Conservation (phyloP, 2,797 vertebrate species). For the Urocyon cinereoargenteus region DNA sequence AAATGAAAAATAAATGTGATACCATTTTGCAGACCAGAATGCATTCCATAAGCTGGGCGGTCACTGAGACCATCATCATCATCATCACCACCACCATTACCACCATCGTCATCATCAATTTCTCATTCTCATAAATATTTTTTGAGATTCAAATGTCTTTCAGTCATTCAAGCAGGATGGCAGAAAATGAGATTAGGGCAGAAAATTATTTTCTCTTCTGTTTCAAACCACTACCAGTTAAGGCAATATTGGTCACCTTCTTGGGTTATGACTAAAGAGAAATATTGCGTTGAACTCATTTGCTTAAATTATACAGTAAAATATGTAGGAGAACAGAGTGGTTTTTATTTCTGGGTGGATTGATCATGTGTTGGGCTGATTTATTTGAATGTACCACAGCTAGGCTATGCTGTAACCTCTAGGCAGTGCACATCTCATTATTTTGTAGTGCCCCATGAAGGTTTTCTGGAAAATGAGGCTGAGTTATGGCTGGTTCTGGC, state of each 20-base stretch:
- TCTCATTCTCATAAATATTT: neutral
- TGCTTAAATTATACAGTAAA: neutral
- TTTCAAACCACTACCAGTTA: neutral
- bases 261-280: neutral
- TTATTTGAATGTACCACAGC: neutral
- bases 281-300: neutral
- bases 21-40: neutral
- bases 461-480: slow-evolving; percentile 67
- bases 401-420: neutral
- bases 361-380: neutral
- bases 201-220: slow-evolving; percentile 18
- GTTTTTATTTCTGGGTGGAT: neutral
- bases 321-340: neutral
- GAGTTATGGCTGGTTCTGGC: slow-evolving; percentile 66
- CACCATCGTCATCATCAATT: neutral
- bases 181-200: neutral
- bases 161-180: neutral
- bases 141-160: neutral
- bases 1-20: neutral
- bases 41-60: neutral
- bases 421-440: slow-evolving; percentile 25
- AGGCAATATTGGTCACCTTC: neutral
- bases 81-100: neutral
- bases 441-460: slow-evolving; percentile 14
- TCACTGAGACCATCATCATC: neutral